Evolutionary conservation across 2,888 invertebrate genomes (phyloP).

Genomic region (Chymomyza caudatula): DNA sequence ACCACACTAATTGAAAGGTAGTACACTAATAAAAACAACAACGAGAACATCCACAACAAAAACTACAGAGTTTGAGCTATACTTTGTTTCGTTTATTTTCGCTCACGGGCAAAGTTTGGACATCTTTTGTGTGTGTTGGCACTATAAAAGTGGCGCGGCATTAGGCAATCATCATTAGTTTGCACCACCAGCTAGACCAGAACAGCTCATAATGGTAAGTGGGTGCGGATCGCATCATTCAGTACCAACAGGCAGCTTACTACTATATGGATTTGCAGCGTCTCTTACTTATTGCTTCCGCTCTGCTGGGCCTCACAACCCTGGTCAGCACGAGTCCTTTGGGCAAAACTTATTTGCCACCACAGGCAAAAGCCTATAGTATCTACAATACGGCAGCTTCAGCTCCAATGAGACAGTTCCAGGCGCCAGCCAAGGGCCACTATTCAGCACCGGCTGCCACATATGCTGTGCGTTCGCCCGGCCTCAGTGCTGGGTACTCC

Average conservation of each 20-base stretch:
- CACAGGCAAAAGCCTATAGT: conserved; percentile 42
- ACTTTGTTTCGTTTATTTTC: conserved; percentile 7
- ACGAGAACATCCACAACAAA: background rate
- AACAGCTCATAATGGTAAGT: conserved; percentile 52
- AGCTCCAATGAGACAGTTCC: conserved; percentile 20
- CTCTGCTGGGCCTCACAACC: conserved; percentile 37
- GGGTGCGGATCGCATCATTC: background rate
- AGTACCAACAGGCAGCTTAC: background rate
- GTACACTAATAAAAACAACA: conserved; percentile 15
- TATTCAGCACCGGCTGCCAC: conserved; percentile 30
- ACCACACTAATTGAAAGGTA: conserved; percentile 16
- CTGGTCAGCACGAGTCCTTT: conserved; percentile 42
- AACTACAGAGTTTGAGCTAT: conserved; percentile 8
- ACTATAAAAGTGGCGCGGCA: conserved; percentile 57
- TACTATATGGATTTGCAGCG: conserved; percentile 30
- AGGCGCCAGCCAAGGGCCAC: conserved; percentile 15
- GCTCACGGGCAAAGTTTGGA: conserved; percentile 20
- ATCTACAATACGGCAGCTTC: conserved; percentile 42
- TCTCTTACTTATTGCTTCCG: conserved; percentile 26
- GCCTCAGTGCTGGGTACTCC: conserved; percentile 9
- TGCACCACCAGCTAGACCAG: conserved; percentile 2
- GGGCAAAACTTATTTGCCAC: conserved; percentile 56
- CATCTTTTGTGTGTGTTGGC: conserved; percentile 45
- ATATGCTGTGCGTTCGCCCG: conserved; percentile 9
- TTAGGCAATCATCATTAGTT: conserved; percentile 50